A percentile compares a stretch with the other conserved stretches of the same genome.
phyloP scores from a whole-genome alignment of 2,113 vertebrate genomes.

The Apteryx owenii region DNA sequence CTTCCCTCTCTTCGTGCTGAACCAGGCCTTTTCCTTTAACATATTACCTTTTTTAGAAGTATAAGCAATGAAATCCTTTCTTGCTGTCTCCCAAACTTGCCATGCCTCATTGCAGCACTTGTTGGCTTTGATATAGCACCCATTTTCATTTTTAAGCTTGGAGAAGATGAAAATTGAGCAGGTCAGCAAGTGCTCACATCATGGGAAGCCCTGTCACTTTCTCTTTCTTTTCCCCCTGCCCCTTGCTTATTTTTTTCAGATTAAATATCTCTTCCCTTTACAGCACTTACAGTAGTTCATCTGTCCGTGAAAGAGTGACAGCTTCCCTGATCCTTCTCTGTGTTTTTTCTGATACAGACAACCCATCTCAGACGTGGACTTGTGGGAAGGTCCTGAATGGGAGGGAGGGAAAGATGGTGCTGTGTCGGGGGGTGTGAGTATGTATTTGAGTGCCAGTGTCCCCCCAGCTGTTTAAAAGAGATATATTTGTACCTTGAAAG shows the following conservation, averaged over 20 bases:
- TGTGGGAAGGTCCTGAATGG: background rate
- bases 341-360: background rate
- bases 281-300: background rate
- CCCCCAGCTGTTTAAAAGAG: background rate
- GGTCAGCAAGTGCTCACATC: too few relatives aligned
- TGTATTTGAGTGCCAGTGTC: background rate
- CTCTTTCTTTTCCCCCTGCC: background rate
- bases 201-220: too few relatives aligned
- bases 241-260: background rate
- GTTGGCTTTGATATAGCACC: too few relatives aligned
- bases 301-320: background rate
- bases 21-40: background rate
- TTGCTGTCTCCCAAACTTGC: background rate
- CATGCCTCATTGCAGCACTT: too few relatives aligned
- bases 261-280: background rate
- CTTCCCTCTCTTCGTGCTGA: background rate
- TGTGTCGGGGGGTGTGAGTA: background rate
- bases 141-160: too few relatives aligned
- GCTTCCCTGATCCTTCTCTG: background rate
- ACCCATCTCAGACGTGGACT: fast-evolving
- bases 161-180: too few relatives aligned
- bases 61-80: background rate
- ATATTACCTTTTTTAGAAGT: background rate
- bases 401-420: background rate
- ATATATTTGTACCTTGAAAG: background rate